Conservation (phyloP, 2,797 vertebrate species). For the Novumbra hubbsi region DNA sequence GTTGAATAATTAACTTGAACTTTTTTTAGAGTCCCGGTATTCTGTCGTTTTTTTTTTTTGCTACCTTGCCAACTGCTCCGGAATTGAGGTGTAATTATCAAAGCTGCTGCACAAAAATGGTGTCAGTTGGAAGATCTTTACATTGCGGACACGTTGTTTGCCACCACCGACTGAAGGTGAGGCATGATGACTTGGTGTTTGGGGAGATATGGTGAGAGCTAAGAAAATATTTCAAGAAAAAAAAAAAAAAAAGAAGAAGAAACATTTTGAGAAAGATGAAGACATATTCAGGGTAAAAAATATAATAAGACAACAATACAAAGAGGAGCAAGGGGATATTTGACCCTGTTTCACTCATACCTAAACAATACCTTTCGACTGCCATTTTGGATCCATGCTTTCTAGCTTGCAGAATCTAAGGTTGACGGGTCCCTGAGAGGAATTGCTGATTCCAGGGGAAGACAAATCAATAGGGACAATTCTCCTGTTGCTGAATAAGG, state of each 20-base stretch:
- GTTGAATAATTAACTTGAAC: slow-evolving; percentile 25
- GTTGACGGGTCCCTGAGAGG: not conserved
- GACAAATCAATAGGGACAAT: slow-evolving; percentile 38
- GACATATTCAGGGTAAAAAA: too few relatives aligned
- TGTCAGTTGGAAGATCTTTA: not conserved
- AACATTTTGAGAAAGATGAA: too few relatives aligned
- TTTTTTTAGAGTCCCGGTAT: not conserved
- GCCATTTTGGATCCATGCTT: slow-evolving; percentile 4
- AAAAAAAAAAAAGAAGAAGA: not conserved
- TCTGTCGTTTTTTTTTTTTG: not conserved
- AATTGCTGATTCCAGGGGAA: slow-evolving; percentile 22
- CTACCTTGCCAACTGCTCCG: too few relatives aligned
- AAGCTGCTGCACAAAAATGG: too few relatives aligned
- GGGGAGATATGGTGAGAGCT: not conserved
- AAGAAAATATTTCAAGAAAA: not conserved
- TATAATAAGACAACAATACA: too few relatives aligned
- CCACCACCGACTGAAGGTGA: not conserved
- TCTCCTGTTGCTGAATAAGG: slow-evolving; percentile 27
- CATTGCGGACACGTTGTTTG: not conserved
- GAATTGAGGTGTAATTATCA: too few relatives aligned
- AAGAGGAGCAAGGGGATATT: too few relatives aligned
- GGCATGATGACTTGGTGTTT: not conserved
- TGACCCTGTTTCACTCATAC: too few relatives aligned
- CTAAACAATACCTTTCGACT: too few relatives aligned
- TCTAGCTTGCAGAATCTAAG: slow-evolving; percentile 10